Conservation (phyloP, 1,140 invertebrate species). For the Pogonognathellus flavescens region DNA sequence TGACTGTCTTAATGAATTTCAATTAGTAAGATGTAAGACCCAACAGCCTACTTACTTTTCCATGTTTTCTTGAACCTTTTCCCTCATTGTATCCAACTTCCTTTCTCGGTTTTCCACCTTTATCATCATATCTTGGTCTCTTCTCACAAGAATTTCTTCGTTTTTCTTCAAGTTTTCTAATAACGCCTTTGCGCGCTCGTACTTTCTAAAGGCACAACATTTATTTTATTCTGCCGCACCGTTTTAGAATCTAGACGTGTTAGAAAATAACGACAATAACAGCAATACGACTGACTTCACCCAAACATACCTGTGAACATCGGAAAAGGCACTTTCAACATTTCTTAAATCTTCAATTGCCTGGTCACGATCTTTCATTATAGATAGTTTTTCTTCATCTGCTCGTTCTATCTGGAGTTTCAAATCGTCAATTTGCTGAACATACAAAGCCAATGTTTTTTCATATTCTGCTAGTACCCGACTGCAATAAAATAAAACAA, state of each 20-base stretch:
- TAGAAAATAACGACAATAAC: background rate
- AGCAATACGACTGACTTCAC: background rate
- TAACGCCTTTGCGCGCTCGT: slow-evolving; percentile 63
- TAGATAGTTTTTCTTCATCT: slow-evolving; percentile 55
- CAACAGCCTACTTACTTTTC: no score
- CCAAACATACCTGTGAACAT: slow-evolving; percentile 65
- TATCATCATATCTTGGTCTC: slow-evolving; percentile 62
- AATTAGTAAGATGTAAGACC: no score
- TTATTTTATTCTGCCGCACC: no score
- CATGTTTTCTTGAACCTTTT: slow-evolving; percentile 53
- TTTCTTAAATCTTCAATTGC: slow-evolving; percentile 66
- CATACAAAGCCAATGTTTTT: slow-evolving; percentile 60
- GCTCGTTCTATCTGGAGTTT: slow-evolving; percentile 54
- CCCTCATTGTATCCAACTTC: slow-evolving; percentile 52
- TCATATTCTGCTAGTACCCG: slow-evolving; percentile 64
- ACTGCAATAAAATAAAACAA: slow-evolving; percentile 23
- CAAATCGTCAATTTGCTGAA: slow-evolving; percentile 63
- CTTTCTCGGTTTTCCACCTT: slow-evolving; percentile 61
- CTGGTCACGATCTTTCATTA: slow-evolving; percentile 67
- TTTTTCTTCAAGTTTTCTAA: slow-evolving; percentile 64
- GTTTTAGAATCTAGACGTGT: no score
- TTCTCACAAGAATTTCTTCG: slow-evolving; percentile 59
- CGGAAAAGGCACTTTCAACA: slow-evolving; percentile 67
- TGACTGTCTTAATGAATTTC: no score
- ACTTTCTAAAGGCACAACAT: slow-evolving; percentile 59